These are phyloP conservation scores for Aspidiotus rigidus DNA, from an alignment of 2,888 invertebrate species.

Conservation along the genomic window DNA sequence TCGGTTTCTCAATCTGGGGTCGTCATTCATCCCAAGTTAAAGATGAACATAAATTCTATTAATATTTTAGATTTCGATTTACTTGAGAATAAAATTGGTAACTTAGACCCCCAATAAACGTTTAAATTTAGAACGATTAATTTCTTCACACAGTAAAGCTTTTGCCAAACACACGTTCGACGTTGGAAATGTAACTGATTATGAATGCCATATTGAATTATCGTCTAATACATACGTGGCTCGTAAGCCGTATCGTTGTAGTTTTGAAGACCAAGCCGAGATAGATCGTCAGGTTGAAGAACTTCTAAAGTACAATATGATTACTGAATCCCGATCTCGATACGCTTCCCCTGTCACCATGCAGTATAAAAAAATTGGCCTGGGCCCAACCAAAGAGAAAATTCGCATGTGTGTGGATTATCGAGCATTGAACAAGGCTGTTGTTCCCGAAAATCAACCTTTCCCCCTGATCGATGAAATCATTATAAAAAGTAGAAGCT, in stretches of 20 bases:
- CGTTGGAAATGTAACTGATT: conserved; percentile 8
- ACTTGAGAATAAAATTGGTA: conserved; percentile 1
- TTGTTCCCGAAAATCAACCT: conserved; percentile 16
- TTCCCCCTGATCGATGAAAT: conserved; percentile 21
- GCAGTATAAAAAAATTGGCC: conserved; percentile 15
- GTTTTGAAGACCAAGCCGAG: conserved; percentile 18
- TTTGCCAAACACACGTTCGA: conserved; percentile 17
- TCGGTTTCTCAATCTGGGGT: conserved; percentile 4
- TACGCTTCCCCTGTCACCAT: conserved; percentile 23
- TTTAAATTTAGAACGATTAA: too few species aligned
- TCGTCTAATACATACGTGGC: conserved; percentile 3
- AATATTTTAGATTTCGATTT: not conserved
- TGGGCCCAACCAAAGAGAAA: conserved; percentile 2
- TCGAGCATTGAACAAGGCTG: conserved; percentile 16
- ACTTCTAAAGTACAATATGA: conserved; percentile 14
- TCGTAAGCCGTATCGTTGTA: conserved; percentile 27
- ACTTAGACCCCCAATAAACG: too few species aligned
- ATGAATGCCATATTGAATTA: conserved; percentile 7
- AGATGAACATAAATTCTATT: not conserved
- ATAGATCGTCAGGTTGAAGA: conserved; percentile 26
- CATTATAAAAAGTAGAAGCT: conserved; percentile 35
- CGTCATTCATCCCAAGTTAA: too few species aligned
- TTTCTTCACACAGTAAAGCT: not conserved
- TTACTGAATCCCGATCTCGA: conserved; percentile 22
- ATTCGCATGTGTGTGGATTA: conserved; percentile 20